Base-by-base conservation (phyloP, 2,797 vertebrate species). In the Trematomus bernacchii region DNA sequence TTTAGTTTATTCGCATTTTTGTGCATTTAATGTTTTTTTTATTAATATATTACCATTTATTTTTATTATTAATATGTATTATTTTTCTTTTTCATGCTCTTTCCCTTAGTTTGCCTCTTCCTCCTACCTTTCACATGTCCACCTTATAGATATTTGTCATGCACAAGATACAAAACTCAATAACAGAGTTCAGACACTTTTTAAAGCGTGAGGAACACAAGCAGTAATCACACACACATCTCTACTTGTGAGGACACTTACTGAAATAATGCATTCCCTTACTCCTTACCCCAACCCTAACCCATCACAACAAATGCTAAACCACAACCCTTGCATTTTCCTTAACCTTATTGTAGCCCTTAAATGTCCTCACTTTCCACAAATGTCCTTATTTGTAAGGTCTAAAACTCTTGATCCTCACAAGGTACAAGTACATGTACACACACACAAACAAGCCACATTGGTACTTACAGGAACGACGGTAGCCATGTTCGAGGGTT, bases 401-500 rank as follows among this genome's bases (percentile, higher is more conserved):
- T 33, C 33, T 33, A 6, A 33, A 33, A 33, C 33, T 33, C 6
- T 33, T 33, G 33, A 3, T 30, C 30, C 30, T 37, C 33, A 37
- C 33, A 37, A 37, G 6, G 33, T 37, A 37, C 7, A 37, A 9
- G 8, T 9, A 53, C 27, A 76, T 15, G 42, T 7, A 60, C 21
- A 55, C 14, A 63, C 33, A 63, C 33, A 58, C 13, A 58, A 19
- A 62, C 16, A 57, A 30, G 57, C 2, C 3, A 33, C 9, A 19
- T 0, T 19, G 18, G 53, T 91, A 94, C 95, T 94, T 70, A 95
- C 95, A 59, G 91, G 93, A 42, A 95, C 92, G 6, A 94, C 91
- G 0, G 93, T 84, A 33, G 94, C 93, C 95, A 95, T 95, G 44
- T 47, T 54, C 30, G 19, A 62, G 15, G 37, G 62, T 72, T 30